phyloP scores from a whole-genome alignment of 2,797 vertebrate species.

The Malurus splendens region DNA sequence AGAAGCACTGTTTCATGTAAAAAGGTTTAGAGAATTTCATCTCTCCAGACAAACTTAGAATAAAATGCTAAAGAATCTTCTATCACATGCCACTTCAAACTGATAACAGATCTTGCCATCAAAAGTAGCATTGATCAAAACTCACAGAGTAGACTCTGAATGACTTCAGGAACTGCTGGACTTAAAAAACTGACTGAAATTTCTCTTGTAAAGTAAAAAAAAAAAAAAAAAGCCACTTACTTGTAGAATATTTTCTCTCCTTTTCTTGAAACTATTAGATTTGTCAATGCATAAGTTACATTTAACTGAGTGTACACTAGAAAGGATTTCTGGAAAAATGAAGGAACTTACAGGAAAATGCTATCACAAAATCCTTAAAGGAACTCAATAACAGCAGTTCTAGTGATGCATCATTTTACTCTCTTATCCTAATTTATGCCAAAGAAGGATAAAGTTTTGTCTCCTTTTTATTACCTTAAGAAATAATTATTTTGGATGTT shows the following conservation, averaged over 20 bases:
- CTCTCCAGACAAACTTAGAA: neutral
- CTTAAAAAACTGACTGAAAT: neutral
- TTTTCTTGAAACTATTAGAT: neutral
- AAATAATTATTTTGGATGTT: neutral
- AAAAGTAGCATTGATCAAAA: neutral
- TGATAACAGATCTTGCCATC: neutral
- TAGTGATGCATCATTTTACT: neutral
- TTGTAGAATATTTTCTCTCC: neutral
- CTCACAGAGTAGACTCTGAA: neutral
- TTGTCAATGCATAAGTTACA: neutral
- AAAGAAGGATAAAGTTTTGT: neutral
- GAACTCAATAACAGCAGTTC: neutral
- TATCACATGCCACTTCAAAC: neutral
- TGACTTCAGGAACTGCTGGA: neutral
- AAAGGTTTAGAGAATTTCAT: neutral
- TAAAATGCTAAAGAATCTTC: neutral
- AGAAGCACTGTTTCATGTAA: neutral
- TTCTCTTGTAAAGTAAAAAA: neutral
- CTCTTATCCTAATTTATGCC: neutral
- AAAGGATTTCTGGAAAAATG: neutral
- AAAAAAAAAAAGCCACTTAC: neutral
- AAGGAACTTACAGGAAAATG: neutral
- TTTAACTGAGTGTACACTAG: neutral
- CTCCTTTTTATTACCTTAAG: neutral
- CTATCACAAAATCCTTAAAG: neutral